Evolutionary conservation across 2,888 invertebrate genomes (phyloP), one percentile per base, ranked within the genome.

Genomic region (Noctuana brunneofusca): DNA sequence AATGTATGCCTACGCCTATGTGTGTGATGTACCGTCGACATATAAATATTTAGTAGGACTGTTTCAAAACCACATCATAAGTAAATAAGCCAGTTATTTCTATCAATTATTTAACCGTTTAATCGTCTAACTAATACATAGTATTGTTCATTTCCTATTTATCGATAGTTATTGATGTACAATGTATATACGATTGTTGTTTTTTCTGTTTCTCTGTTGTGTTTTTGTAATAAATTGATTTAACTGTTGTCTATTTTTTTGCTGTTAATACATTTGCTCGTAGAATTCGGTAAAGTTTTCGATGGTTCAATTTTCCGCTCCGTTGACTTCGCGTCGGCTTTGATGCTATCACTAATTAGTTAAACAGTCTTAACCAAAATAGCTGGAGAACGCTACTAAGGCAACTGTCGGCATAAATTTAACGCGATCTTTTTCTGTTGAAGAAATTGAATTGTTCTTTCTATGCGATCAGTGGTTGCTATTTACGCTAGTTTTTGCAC

Each of bases 281-380:
- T 53, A 59, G 32, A 53, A 35, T 59, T 59, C 53, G 59, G 59
- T 59, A 32, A 50, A 58, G 46, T 59, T 20, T 32, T 59, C 53
- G 53, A 53, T 52, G 53, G 53, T 59, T 35, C 43, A 59, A 59
- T 59, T 59, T 53, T 59, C 46, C 32, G 53, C 53, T 53, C 59
- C 32, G 59, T 53, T 59, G 46, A 22, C 16, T 59, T 6, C 5
- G 52, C 16, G 43, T 53, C 53, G 59, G 27, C 59, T 59, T 53
- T 53, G 59, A 53, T 59, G 59, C 46, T 41, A 43, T 53, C 59
- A 53, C 53, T 53, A 59, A 59, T 59, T 59, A 59, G 59, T 59
- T 59, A 14, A 53, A 59, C 46, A 46, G 59, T 46, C 20, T 46
- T 46, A 53, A 46, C 59, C 59, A 46, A 53, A 59, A 53, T 59